Conservation (phyloP, 2,888 invertebrate genomes). For the Blomia tropicalis region DNA sequence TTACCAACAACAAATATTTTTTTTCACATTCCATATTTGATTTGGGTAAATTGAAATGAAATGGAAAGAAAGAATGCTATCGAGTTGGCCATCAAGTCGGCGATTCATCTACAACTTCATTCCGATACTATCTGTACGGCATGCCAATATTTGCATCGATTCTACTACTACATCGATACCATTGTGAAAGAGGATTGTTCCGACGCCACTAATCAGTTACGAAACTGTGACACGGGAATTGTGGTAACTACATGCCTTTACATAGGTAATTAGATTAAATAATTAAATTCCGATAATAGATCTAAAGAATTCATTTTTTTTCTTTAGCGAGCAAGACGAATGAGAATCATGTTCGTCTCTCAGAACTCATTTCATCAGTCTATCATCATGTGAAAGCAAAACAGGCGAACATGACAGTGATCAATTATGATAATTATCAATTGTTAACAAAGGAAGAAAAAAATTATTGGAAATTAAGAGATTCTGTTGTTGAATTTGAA, state of each 20-base stretch:
- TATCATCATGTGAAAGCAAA: background rate
- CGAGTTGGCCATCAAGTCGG: background rate
- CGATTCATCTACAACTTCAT: conserved; percentile 7
- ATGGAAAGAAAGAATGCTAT: background rate
- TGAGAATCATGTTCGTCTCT: conserved; percentile 1
- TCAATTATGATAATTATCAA: background rate
- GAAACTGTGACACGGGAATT: background rate
- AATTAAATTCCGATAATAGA: background rate
- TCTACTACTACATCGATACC: background rate
- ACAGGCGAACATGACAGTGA: background rate
- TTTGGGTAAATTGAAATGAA: too few species aligned
- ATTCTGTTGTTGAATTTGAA: conserved; percentile 9
- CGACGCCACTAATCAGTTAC: background rate
- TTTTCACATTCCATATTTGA: too few species aligned
- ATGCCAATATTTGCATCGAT: conserved; percentile 6
- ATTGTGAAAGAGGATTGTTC: background rate
- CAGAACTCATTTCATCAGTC: conserved; percentile 7
- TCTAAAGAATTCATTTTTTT: background rate
- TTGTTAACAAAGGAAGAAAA: background rate
- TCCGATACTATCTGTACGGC: conserved; percentile 3
- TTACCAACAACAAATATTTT: too few species aligned
- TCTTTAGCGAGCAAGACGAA: conserved; percentile 1
- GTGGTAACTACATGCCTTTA: background rate
- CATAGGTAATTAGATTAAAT: conserved; percentile 7
- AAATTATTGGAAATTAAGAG: conserved; percentile 10